A percentile compares a stretch with the other conserved stretches of the same genome.
phyloP scores from a whole-genome alignment of 2,888 invertebrate species.

The Dimorphilus gyrociliatus region DNA sequence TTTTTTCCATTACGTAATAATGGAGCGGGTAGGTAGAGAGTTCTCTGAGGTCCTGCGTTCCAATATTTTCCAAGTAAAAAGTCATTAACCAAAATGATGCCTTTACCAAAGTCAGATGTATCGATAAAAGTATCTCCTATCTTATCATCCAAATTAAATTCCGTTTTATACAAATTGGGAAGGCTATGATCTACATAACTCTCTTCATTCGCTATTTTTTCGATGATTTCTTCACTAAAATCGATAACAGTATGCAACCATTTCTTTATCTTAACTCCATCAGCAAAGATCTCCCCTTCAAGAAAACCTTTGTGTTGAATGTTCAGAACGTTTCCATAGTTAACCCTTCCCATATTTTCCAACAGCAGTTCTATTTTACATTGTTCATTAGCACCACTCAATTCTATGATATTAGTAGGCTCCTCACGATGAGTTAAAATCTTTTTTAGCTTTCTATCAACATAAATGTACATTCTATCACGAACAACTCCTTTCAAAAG shows the following conservation, averaged over 20 bases:
- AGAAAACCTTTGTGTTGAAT: constrained; percentile 7
- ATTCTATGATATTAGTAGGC: not conserved
- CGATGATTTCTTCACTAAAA: constrained; percentile 6
- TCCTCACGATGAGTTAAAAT: not conserved
- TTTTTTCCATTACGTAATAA: constrained; percentile 5
- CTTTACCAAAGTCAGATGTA: constrained; percentile 6
- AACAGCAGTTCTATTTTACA: constrained; percentile 9
- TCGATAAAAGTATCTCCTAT: constrained; percentile 6
- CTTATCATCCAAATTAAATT: not conserved
- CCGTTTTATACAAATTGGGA: constrained; percentile 2
- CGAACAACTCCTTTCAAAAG: no score
- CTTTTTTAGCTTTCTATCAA: no score
- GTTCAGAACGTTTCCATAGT: constrained; percentile 5
- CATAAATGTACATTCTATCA: no score
- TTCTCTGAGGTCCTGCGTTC: constrained; percentile 6
- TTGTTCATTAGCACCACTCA: not conserved
- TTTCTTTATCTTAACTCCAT: not conserved
- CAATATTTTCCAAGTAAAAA: constrained; percentile 7
- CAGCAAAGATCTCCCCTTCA: constrained; percentile 4
- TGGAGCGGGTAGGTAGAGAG: constrained; percentile 6
- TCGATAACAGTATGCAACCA: constrained; percentile 9
- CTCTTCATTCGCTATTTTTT: constrained; percentile 1
- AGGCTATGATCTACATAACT: not conserved
- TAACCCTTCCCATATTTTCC: constrained; percentile 11
- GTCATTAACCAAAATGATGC: constrained; percentile 7